Base-by-base conservation (phyloP, 2,888 invertebrate species). In the Teleogryllus oceanicus region DNA sequence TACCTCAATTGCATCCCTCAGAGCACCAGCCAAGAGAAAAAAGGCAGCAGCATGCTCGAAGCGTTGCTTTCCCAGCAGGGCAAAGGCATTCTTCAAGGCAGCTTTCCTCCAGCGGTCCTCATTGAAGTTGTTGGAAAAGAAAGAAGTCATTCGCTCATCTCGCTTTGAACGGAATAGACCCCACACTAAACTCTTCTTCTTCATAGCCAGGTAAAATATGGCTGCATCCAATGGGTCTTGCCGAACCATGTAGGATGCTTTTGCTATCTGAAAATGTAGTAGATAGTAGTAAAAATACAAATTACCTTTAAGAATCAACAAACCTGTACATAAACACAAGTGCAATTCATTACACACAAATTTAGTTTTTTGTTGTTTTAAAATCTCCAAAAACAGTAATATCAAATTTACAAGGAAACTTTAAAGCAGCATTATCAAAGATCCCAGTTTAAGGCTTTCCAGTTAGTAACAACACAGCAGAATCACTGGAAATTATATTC, bases 41-140 rank as follows among this genome's bases (percentile, higher is more conserved):
- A 99, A 99, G 0, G 98, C 99, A 0, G 98, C 99, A 0, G 99
- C 99, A 86, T 99, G 98, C 82, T 96, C 95, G 86, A 99, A 99
- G 78, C 98, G 85, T 87, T 99, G 99, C 85, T 96, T 96, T 4
- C 99, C 96, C 74, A 99, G 90, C 75, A 99, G 88, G 2, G 96
- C 97, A 86, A 97, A 99, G 0, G 99, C 99, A 87, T 99, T 99
- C 88, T 99, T 99, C 82, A 99, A 87, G 0, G 99, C 99, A 0
- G 99, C 98, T 86, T 97, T 98, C 24, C 98, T 91, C 98, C 99
- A 99, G 79, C 98, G 91, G 84, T 97, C 95, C 85, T 97, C 94
- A 2, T 89, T 87, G 86, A 99, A 99, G 86, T 99, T 97, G 86
- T 99, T 97, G 37, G 94, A 88, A 86, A 99, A 99, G 89, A 99